Conservation (phyloP, 92 coral and sea anemone species). For the Chrysogorgia sp. region DNA sequence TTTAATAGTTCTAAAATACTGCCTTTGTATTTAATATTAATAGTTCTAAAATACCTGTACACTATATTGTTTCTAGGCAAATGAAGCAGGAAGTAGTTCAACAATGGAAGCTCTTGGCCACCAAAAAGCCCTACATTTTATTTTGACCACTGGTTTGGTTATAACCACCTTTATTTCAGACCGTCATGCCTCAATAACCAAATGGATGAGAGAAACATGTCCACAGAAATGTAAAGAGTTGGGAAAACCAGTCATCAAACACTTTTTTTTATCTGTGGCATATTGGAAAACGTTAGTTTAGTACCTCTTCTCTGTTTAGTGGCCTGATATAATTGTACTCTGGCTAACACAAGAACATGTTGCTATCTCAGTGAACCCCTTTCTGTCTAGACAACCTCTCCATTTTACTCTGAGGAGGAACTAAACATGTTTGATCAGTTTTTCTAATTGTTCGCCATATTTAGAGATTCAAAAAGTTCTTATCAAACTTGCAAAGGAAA, state of each 20-base stretch:
- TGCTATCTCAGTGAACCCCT: no score
- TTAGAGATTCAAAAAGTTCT: background rate
- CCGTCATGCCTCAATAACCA: slow-evolving; percentile 56
- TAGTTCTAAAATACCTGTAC: no score
- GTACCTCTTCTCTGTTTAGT: background rate
- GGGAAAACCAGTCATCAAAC: slow-evolving; percentile 47
- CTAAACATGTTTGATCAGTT: no score
- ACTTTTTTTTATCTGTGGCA: slow-evolving; percentile 75
- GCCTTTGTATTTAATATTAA: no score
- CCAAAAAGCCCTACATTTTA: slow-evolving; percentile 55
- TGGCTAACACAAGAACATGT: no score
- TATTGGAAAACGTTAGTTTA: slow-evolving; percentile 59
- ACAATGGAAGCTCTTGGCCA: slow-evolving; percentile 64
- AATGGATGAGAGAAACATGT: slow-evolving; percentile 67
- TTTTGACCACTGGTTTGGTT: slow-evolving; percentile 60
- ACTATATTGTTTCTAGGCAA: slow-evolving; percentile 53
- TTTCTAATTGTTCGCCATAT: no score
- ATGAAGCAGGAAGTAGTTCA: slow-evolving; percentile 70
- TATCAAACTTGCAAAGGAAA: background rate
- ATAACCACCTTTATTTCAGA: no score
- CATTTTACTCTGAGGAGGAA: no score
- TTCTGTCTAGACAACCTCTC: no score
- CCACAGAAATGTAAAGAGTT: slow-evolving; percentile 63
- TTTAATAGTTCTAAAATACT: no score
- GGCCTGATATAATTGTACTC: no score